phyloP scores from a whole-genome alignment of 2,113 vertebrate species.

The Carassius auratus region DNA sequence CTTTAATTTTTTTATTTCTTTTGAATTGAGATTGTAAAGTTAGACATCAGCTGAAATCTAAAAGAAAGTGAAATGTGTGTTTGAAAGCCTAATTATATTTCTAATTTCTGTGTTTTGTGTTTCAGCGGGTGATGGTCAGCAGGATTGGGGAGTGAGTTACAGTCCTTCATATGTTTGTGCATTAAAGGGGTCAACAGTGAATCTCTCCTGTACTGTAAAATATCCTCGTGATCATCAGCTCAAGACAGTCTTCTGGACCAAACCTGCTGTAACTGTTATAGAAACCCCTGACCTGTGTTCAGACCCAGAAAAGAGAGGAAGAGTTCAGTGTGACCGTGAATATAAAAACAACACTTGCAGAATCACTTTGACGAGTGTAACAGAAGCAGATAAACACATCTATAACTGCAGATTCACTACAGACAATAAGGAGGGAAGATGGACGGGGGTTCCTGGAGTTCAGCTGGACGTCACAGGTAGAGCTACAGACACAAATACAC shows the following conservation, averaged over 20 bases:
- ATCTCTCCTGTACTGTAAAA: neutral
- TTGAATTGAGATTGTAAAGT: no score
- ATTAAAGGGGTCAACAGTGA: conserved; percentile 27
- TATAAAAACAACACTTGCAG: neutral
- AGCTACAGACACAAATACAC: no score
- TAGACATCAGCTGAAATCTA: no score
- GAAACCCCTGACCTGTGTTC: conserved; percentile 11
- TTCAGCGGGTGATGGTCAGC: neutral
- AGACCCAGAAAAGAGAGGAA: neutral
- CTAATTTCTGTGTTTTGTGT: neutral
- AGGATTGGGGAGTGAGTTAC: conserved; percentile 14
- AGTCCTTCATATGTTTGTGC: conserved; percentile 16
- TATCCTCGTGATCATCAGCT: neutral
- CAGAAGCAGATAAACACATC: conserved; percentile 20
- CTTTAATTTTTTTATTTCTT: no score
- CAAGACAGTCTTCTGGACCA: neutral
- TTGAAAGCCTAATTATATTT: neutral
- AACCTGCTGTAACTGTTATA: neutral
- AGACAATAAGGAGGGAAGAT: fast-evolving
- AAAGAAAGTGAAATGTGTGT: neutral
- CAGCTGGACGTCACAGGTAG: conserved; percentile 5
- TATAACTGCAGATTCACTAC: conserved; percentile 36
- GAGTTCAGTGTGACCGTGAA: neutral
- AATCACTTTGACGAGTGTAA: conserved; percentile 14
- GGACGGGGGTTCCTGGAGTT: conserved; percentile 3